Evolutionary conservation across 2,797 vertebrate species (phyloP), one percentile per base, ranked within the genome.

Genomic region (Varecia variegata): DNA sequence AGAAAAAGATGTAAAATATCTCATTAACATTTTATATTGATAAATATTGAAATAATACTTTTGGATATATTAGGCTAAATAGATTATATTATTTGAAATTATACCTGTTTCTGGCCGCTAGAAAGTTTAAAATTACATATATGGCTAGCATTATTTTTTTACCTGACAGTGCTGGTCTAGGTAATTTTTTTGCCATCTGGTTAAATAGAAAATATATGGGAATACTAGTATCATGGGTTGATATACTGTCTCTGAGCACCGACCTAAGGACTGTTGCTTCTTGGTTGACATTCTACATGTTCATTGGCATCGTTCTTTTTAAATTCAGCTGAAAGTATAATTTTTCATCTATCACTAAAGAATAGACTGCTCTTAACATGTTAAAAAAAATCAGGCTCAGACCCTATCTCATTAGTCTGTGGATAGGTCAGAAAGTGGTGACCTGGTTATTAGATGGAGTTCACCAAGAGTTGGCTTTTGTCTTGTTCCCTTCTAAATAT

Each of bases 101-200:
- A 82, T 0, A 93, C 45, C 15, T 95, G 13, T 83, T 90, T 93
- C 45, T 96, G 65, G 47, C 88, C 80, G 5, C 10, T 84, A 89
- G 68, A 62, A 95, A 74, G 15, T 79, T 88, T 82, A 1, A 90
- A 62, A 74, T 77, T 52, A 4, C 56, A 54, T 90, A 40, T 1
- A 10, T 74, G 65, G n/a, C 38, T 85, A 71, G 50, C 4, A 47
- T 92, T 83, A 18, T 88, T 40, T 87, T 96, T 93, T n/a, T 87
- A 56, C 54, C 21, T 60, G 73, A 45, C 54, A n/a, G 5, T 70
- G n/a, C 21, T 91, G 86, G 45, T 45, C 14, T 92, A 73, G 18
- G 50, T 87, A 38, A 95, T 95, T 95, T 95, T 35, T 35, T 94
- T 97, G 73, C 43, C 45, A 7, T 80, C 73, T 93, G 67, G 40